A percentile compares a stretch with the other conserved stretches of the same genome.
Evolutionary conservation across 2,888 invertebrate genomes (phyloP).

Genomic region (Salticus scenicus): DNA sequence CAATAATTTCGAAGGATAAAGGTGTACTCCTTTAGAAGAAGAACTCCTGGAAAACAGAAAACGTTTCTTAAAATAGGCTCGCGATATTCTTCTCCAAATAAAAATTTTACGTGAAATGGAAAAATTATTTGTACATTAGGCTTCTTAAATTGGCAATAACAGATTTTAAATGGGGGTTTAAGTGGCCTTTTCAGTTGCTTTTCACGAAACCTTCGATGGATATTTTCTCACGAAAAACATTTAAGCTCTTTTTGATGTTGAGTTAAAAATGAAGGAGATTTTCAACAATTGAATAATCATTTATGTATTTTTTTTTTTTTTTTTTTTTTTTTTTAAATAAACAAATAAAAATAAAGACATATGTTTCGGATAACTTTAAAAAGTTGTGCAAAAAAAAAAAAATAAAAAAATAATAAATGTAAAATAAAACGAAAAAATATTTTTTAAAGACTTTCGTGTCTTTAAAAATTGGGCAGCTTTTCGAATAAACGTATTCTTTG

Average conservation of each 20-base stretch:
- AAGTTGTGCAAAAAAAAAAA: no score
- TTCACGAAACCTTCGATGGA: slow-evolving; percentile 19
- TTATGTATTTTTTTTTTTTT: no score
- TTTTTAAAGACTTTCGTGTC: no score
- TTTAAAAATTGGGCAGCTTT: no score
- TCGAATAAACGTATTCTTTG: no score
- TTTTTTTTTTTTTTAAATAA: no score
- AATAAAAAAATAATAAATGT: no score
- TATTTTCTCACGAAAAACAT: neutral
- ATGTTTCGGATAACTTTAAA: no score
- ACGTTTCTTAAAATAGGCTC: slow-evolving; percentile 38
- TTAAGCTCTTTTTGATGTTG: neutral
- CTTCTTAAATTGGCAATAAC: slow-evolving; percentile 41
- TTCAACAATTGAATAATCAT: neutral
- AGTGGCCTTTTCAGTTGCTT: slow-evolving; percentile 21
- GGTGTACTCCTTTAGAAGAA: slow-evolving; percentile 14
- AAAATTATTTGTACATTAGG: slow-evolving; percentile 58
- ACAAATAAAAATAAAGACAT: no score
- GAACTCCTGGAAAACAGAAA: slow-evolving; percentile 12
- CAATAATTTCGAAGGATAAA: slow-evolving; percentile 55
- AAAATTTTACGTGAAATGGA: slow-evolving; percentile 47
- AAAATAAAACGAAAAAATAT: no score
- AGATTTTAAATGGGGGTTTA: slow-evolving; percentile 50
- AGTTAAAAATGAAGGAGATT: neutral
- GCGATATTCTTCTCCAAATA: slow-evolving; percentile 30